Evolutionary conservation across 2,113 vertebrate species (phyloP).

Genomic region (Chaenocephalus aceratus): DNA sequence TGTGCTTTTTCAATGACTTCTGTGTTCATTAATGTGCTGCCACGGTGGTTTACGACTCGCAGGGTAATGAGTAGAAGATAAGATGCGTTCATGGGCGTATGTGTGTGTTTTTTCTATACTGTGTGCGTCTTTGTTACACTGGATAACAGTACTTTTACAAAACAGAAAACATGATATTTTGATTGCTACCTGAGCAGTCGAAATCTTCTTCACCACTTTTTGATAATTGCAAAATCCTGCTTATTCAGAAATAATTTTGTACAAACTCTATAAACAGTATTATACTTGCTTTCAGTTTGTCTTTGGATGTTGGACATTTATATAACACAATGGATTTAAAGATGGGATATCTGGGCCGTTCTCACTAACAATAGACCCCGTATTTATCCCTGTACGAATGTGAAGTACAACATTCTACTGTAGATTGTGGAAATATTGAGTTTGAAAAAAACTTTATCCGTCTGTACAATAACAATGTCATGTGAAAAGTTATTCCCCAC

Average conservation of each 20-base stretch:
- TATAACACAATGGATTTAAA: too few relatives aligned
- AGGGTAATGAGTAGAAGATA: constrained; percentile 69
- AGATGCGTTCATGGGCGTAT: constrained; percentile 38
- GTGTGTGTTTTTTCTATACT: neutral
- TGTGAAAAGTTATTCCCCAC: neutral
- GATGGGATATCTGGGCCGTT: too few relatives aligned
- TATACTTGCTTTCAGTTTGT: too few relatives aligned
- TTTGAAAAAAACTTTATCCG: neutral
- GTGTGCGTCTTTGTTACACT: neutral
- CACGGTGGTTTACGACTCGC: constrained; percentile 58
- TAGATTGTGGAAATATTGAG: neutral
- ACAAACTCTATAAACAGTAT: too few relatives aligned
- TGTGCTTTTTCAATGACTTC: constrained; percentile 38
- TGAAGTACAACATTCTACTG: neutral
- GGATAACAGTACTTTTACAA: constrained; percentile 3
- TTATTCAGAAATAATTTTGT: too few relatives aligned
- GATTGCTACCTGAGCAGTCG: too few relatives aligned
- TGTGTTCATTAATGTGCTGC: constrained; percentile 66
- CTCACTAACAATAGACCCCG: neutral
- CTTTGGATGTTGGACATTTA: too few relatives aligned
- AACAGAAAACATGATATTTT: constrained; percentile 16
- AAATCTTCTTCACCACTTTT: too few relatives aligned
- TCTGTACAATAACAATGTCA: neutral
- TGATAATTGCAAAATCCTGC: too few relatives aligned
- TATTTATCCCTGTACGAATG: neutral